Evolutionary conservation across 2,797 vertebrate genomes (phyloP).

Genomic region (Tolypeutes matacus): DNA sequence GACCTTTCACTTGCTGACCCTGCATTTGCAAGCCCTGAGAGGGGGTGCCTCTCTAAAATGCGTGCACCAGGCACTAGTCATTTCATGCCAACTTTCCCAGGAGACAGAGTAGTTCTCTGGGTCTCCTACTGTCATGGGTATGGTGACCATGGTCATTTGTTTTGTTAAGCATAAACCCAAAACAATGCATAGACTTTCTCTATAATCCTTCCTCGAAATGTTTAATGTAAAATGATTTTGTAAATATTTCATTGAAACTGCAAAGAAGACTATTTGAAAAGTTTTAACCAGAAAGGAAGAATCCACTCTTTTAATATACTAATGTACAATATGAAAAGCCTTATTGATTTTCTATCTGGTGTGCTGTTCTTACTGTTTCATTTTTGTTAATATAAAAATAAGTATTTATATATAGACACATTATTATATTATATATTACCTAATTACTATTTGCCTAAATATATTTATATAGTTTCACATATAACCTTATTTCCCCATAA

Average conservation of each 20-base stretch:
- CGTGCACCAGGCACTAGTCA: neutral
- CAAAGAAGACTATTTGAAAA: neutral
- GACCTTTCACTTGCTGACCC: neutral
- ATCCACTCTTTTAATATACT: neutral
- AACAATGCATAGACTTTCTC: neutral
- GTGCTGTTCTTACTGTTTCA: neutral
- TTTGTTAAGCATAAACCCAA: slow-evolving; percentile 6
- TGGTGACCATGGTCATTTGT: accelerated
- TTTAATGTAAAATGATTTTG: slow-evolving; percentile 21
- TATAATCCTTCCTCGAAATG: neutral
- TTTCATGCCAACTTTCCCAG: neutral
- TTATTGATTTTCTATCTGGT: neutral
- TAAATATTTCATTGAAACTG: slow-evolving; percentile 34
- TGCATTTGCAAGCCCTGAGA: neutral
- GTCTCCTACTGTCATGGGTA: neutral
- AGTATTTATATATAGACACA: neutral
- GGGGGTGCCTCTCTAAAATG: neutral
- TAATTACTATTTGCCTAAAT: slow-evolving; percentile 20
- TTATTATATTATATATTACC: neutral
- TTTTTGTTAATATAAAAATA: slow-evolving; percentile 6
- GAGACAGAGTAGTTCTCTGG: neutral
- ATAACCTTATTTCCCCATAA: neutral
- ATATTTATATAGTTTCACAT: neutral
- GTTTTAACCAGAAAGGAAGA: slow-evolving; percentile 1
- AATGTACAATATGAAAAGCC: neutral